These are phyloP conservation scores for Altica lythri DNA, from an alignment of 2,888 invertebrate genomes.

Conservation along the genomic window DNA sequence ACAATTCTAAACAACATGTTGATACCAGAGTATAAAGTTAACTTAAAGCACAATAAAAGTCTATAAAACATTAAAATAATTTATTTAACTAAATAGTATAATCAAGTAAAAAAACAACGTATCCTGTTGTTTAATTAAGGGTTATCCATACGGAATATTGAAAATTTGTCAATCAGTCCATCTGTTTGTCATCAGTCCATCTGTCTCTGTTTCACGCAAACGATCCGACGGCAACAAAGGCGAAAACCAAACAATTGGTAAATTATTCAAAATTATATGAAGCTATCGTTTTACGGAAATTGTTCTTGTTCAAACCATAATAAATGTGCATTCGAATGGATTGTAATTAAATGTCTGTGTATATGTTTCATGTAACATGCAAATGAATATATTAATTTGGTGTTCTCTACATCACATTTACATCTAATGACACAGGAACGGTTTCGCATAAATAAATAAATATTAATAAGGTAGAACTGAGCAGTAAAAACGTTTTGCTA, in stretches of 20 bases:
- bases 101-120: too few relatives aligned
- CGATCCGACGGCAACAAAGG: slow-evolving; percentile 28
- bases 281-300: slow-evolving; percentile 31
- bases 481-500: too few relatives aligned
- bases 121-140: too few relatives aligned
- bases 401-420: slow-evolving; percentile 6
- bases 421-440: too few relatives aligned
- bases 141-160: slow-evolving; percentile 1
- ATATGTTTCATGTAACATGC: slow-evolving; percentile 33
- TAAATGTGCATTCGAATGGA: slow-evolving; percentile 34
- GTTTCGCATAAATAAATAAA: too few relatives aligned
- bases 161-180: slow-evolving; percentile 2
- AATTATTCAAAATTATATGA: slow-evolving; percentile 38
- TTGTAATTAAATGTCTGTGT: slow-evolving; percentile 33
- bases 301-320: slow-evolving; percentile 28
- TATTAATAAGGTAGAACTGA: too few relatives aligned
- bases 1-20: too few relatives aligned
- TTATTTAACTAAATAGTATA: too few relatives aligned
- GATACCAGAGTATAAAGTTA: too few relatives aligned
- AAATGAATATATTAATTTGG: slow-evolving; percentile 29
- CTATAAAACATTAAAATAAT: too few relatives aligned
- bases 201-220: background rate
- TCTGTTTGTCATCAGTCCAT: too few relatives aligned
- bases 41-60: too few relatives aligned
- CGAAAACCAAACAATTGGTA: slow-evolving; percentile 36